phyloP scores from a whole-genome alignment of 2,797 vertebrate species.

The Megalops cyprinoides region DNA sequence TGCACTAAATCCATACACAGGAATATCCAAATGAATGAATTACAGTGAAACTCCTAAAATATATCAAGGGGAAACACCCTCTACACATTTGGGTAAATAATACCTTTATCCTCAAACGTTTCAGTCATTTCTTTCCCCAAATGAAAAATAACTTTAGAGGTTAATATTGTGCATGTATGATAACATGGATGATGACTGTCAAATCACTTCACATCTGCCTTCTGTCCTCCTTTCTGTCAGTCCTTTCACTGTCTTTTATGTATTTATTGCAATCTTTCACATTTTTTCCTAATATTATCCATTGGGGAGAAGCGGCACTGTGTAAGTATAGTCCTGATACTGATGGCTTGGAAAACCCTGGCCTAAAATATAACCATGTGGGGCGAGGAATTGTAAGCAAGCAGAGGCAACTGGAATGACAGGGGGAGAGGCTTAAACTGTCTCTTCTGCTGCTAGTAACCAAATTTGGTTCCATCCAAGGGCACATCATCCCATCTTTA shows the following conservation, averaged over 20 bases:
- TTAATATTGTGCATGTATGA: not conserved
- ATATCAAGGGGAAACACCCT: too few species aligned
- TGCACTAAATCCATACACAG: too few species aligned
- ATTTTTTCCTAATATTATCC: not conserved
- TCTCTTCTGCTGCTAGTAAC: not conserved
- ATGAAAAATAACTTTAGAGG: too few species aligned
- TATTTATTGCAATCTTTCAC: too few species aligned
- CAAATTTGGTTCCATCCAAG: not conserved
- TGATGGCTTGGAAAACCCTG: not conserved
- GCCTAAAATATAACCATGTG: not conserved
- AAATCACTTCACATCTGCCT: not conserved
- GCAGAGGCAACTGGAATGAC: slow-evolving; percentile 7
- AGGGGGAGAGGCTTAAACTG: not conserved
- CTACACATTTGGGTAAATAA: too few species aligned
- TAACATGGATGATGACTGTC: too few species aligned
- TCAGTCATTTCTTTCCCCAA: too few species aligned
- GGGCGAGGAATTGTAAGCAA: not conserved
- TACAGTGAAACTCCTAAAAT: too few species aligned
- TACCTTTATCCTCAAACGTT: too few species aligned
- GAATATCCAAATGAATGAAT: too few species aligned
- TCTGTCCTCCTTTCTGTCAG: not conserved
- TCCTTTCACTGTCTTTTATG: not conserved
- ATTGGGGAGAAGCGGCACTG: not conserved
- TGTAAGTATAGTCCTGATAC: not conserved
- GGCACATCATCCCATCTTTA: not conserved